Conservation (phyloP, 2,797 vertebrate genomes). For the Meda fulgida region DNA sequence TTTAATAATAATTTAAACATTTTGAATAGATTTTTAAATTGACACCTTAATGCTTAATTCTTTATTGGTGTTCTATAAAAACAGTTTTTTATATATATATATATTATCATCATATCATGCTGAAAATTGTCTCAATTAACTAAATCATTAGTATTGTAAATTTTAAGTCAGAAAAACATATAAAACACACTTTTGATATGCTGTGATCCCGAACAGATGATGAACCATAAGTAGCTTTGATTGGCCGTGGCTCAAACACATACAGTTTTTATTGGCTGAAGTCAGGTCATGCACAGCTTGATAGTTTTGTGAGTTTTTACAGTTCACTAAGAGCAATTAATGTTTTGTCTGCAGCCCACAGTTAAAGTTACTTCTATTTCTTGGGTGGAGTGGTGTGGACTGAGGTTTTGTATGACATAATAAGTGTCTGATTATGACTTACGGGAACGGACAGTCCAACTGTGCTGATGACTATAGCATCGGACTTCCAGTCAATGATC, state of each 20-base stretch:
- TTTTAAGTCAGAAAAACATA: neutral
- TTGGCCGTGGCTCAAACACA: conserved; percentile 32
- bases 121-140: neutral
- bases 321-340: conserved; percentile 43
- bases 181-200: neutral
- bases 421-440: conserved; percentile 20
- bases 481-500: conserved; percentile 46
- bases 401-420: conserved; percentile 41
- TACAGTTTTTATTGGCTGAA: conserved; percentile 46
- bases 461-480: conserved; percentile 28
- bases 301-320: conserved; percentile 29
- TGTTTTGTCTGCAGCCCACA: conserved; percentile 42
- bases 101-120: neutral
- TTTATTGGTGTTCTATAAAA: neutral
- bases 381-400: conserved; percentile 40
- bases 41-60: neutral
- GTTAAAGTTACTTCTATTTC: conserved; percentile 41
- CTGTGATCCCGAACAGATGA: neutral
- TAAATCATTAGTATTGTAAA: neutral
- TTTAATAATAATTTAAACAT: neutral
- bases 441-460: conserved; percentile 37
- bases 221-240: conserved; percentile 41
- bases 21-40: neutral
- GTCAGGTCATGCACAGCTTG: conserved; percentile 37
- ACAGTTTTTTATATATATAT: neutral